Evolutionary conservation across 2,888 invertebrate genomes (phyloP), one percentile per base, ranked within the genome.

Genomic region (Lycaena phlaeas): DNA sequence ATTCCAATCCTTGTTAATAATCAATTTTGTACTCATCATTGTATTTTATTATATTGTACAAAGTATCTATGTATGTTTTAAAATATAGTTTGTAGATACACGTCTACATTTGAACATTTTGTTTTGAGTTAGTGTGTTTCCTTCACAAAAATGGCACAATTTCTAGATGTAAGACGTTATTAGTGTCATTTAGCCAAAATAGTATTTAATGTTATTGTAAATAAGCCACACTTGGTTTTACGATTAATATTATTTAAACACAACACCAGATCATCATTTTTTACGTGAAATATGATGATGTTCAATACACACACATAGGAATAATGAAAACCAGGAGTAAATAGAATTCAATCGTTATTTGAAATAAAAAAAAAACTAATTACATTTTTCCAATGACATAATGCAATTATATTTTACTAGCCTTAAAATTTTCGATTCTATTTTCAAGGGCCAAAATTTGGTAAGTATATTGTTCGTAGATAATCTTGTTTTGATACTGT

Each of bases 161-260:
- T 59, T 70, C 67, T 74, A 76, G 64, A 50, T 30, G 11, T 81
- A 79, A 77, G 73, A 59, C 63, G 61, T 78, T 76, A 76, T 61
- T 77, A 82, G 79, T 64, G 68, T 79, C 72, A 66, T 78, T 78
- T 84, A 84, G 82, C 82, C 82, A 84, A 84, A 84, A 78, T 82
- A 82, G 78, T 61, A 54, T 65, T 71, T 65, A 70, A 64, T 54
- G 53, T 62, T 69, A 72, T 72, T 84, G 82, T 81, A 84, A 57
- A 84, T 82, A 81, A 49, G 44, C 67, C 69, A 74, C 71, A 59
- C 66, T 79, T 75, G 68, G 60, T 71, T 61, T 52, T 48, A 53
- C 40, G 14, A 48, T 44, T 38, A 41, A 29, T 38, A 38, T 36
- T 37, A 15, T 36, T 37, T 40, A 4, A 7, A 18, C 22, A 18